A percentile compares a stretch with the other conserved stretches of the same genome.
phyloP scores from a whole-genome alignment of 2,797 vertebrate species.

The Aplochiton taeniatus region DNA sequence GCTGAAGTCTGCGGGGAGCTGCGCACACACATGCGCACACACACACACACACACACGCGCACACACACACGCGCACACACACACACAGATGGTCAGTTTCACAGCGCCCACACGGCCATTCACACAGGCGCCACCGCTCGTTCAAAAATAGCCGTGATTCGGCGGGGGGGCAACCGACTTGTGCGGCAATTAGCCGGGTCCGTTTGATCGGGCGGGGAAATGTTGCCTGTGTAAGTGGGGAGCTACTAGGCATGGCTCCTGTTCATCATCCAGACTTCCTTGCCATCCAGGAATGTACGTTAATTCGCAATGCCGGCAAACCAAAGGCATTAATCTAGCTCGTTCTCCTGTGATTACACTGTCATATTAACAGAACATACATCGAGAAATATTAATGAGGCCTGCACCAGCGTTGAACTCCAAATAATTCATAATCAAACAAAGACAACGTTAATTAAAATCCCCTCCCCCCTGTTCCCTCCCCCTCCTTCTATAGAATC shows the following conservation, averaged over 20 bases:
- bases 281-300: neutral
- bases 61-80: slow-evolving; percentile 41
- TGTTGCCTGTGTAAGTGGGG: too few species aligned
- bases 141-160: too few species aligned
- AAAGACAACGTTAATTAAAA: slow-evolving; percentile 34
- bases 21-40: slow-evolving; percentile 63
- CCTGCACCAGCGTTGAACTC: slow-evolving; percentile 18
- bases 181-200: too few species aligned
- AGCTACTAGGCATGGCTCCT: too few species aligned
- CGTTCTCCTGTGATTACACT: slow-evolving; percentile 9
- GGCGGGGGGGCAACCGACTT: too few species aligned
- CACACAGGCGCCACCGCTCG: slow-evolving; percentile 20
- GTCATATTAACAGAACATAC: slow-evolving; percentile 11
- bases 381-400: slow-evolving; percentile 30
- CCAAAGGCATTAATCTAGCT: slow-evolving; percentile 1
- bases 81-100: slow-evolving; percentile 67
- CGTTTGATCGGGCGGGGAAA: too few species aligned
- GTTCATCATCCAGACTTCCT: neutral
- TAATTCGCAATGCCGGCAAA: neutral
- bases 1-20: slow-evolving; percentile 99
- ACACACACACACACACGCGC: too few species aligned
- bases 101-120: slow-evolving; percentile 14
- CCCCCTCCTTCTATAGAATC: slow-evolving; percentile 10
- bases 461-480: neutral
- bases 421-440: slow-evolving; percentile 29